These are phyloP conservation scores for Cydia amplana DNA, from an alignment of 1,140 invertebrate species.

Conservation along the genomic window DNA sequence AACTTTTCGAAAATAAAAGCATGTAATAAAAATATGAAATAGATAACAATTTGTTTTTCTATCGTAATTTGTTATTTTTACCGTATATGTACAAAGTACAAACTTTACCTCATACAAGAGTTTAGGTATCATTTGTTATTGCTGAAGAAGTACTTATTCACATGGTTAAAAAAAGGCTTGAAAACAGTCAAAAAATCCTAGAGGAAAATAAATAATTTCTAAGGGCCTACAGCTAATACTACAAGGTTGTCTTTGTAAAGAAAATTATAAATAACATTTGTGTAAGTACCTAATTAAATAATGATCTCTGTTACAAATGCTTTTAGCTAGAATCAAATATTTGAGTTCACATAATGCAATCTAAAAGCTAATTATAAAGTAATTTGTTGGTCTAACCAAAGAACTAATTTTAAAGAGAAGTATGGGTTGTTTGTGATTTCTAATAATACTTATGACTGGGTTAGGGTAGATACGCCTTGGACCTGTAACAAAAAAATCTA, in stretches of 20 bases:
- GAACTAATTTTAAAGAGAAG: background rate
- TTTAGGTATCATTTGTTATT: background rate
- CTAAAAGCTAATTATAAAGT: slow-evolving; percentile 16
- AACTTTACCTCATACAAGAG: background rate
- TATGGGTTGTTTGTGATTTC: background rate
- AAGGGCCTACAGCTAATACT: background rate
- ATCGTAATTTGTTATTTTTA: background rate
- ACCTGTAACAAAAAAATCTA: slow-evolving; percentile 37
- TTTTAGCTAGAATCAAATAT: slow-evolving; percentile 20
- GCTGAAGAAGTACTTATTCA: background rate
- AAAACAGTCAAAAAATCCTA: background rate
- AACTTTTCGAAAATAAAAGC: background rate
- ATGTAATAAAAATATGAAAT: background rate
- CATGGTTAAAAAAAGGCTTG: background rate
- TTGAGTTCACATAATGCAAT: slow-evolving; percentile 7
- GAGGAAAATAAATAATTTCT: background rate
- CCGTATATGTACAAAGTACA: background rate
- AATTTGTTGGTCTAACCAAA: slow-evolving; percentile 13
- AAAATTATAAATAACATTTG: slow-evolving; percentile 16
- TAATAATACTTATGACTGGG: slow-evolving; percentile 45
- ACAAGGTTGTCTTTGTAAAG: background rate
- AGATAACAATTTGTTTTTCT: no score
- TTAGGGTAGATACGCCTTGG: slow-evolving; percentile 30
- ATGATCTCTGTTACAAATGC: background rate
- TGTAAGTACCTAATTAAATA: slow-evolving; percentile 28